A percentile compares a stretch with the other conserved stretches of the same genome.
These are phyloP conservation scores for Amniataba percoides DNA, from an alignment of 2,797 vertebrate genomes.

Conservation along the genomic window DNA sequence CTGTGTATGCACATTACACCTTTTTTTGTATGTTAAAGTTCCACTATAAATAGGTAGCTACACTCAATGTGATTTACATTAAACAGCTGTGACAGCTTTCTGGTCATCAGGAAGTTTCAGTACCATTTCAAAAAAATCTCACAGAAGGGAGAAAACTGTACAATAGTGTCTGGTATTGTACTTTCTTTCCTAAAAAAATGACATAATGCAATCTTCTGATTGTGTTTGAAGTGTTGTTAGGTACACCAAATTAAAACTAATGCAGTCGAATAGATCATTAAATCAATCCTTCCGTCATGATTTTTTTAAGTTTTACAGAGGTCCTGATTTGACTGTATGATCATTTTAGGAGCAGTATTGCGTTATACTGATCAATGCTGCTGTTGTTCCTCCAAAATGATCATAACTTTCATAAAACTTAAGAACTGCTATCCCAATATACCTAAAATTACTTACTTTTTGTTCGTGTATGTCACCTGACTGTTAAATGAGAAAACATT, in stretches of 20 bases:
- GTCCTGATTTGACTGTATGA: too few species aligned
- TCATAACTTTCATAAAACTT: neutral
- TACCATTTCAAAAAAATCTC: neutral
- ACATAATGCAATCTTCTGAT: neutral
- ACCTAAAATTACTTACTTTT: slow-evolving; percentile 4
- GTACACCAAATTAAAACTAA: neutral
- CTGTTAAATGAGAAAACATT: slow-evolving; percentile 4
- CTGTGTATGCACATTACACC: neutral
- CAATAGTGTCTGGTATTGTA: neutral
- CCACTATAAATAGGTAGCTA: neutral
- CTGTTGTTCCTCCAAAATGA: neutral
- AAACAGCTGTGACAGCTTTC: neutral
- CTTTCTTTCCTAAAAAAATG: neutral
- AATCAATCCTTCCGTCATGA: neutral
- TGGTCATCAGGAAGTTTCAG: neutral
- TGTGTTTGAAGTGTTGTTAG: neutral
- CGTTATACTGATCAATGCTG: too few species aligned
- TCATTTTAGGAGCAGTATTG: too few species aligned
- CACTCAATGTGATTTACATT: neutral
- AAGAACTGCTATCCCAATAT: neutral
- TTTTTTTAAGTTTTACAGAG: neutral
- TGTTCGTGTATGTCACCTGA: neutral
- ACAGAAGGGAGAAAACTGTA: neutral
- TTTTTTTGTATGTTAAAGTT: neutral
- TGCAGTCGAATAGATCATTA: neutral